Percentiles rank a stretch among this genome's conserved stretches.
These are phyloP conservation scores for Drosophila vallismaia DNA, from an alignment of 2,888 invertebrate species.

Conservation along the genomic window DNA sequence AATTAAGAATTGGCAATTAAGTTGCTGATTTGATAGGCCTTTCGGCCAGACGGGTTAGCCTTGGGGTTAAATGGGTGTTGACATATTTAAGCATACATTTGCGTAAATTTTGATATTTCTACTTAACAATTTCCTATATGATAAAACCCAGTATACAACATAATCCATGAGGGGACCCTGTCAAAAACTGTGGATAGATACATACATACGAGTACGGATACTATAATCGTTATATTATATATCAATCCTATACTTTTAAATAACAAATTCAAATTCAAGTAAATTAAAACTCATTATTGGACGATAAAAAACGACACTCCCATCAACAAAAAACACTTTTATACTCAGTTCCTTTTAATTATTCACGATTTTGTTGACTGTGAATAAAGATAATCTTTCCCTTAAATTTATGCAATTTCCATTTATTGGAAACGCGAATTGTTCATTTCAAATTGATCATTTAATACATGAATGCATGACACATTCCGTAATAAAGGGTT, in stretches of 20 bases:
- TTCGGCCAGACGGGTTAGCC: conserved; percentile 17
- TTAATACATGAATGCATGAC: conserved; percentile 47
- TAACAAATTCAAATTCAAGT: neutral
- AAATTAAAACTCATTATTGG: neutral
- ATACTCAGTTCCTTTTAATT: no score
- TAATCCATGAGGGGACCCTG: no score
- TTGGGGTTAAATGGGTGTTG: conserved; percentile 32
- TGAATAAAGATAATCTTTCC: neutral
- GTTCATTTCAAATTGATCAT: neutral
- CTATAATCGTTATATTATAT: no score
- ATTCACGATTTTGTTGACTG: neutral
- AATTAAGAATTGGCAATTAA: conserved; percentile 70
- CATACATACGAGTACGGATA: no score
- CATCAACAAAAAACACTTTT: neutral
- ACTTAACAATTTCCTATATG: no score
- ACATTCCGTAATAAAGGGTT: conserved; percentile 49
- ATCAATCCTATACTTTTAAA: neutral
- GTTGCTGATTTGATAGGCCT: conserved; percentile 51
- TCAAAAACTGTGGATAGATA: no score
- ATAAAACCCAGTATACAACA: no score
- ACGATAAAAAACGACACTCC: neutral
- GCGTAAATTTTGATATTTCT: no score
- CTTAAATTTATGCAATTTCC: conserved; percentile 13
- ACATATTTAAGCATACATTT: neutral
- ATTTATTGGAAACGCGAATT: conserved; percentile 30